Base-by-base conservation (phyloP, 2,113 vertebrate genomes). In the Polypterus senegalus region DNA sequence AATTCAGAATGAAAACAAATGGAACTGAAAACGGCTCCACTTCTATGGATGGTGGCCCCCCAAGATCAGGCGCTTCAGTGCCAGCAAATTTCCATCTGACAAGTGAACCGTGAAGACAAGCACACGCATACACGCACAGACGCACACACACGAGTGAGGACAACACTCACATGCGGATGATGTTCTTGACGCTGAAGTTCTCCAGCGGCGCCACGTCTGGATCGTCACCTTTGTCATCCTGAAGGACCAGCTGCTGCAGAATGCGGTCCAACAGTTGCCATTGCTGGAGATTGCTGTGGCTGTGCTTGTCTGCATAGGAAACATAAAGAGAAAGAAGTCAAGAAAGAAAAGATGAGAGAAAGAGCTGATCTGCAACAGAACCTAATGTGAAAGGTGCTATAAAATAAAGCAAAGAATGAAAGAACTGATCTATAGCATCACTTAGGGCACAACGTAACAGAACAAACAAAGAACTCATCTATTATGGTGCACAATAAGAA, bases 221-320 rank as follows among this genome's bases (percentile, higher is more conserved):
- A 76, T 98, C 91, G 66, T 94, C 79, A 2, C 95, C 95, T 76
- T 84, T 88, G 60, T 98, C 95, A 7, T 93, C 92, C 76, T 98
- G 95, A 10, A 98, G 88, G 68, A 98, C 89, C 0, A 98, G 90
- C 83, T 98, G 95, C 76, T 98, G 95, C 4, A 98, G 85, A 76
- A 98, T 97, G 55, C 94, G 78, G 74, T 98, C 94, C 64, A 98
- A 81, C 68, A 98, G 87, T 77, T 96, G 91, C 95, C 95, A 98
- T 61, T 97, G 91, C 74, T 98, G 93, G 68, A 92, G 79, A 63
- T 79, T 88, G 66, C 89, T 86, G 1, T 87, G 87, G 0, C 88
- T 90, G 45, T 88, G 85, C 77, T 95, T 98, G 78, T 93, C 95
- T 98, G 77, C 5, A 67, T 59, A 51, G 52, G 68, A 1, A 43